Evolutionary conservation across 2,113 vertebrate genomes (phyloP).

Genomic region (Ailuropoda melanoleuca): DNA sequence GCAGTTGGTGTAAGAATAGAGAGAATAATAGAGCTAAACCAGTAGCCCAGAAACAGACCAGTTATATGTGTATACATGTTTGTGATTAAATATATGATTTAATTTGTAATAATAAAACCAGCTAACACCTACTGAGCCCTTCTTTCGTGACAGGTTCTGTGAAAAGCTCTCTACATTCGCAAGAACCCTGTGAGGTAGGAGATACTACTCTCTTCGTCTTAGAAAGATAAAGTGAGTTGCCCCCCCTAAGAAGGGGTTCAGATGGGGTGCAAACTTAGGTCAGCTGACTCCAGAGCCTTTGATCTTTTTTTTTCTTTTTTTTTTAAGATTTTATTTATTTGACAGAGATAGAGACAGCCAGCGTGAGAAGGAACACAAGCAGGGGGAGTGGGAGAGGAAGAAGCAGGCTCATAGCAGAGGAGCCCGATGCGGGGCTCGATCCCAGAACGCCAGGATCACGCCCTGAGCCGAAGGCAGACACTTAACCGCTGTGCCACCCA

Average conservation of each 20-base stretch:
- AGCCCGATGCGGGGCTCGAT: too few relatives aligned
- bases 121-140: neutral
- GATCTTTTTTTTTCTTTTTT: too few relatives aligned
- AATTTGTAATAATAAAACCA: conserved; percentile 6
- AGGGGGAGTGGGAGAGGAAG: too few relatives aligned
- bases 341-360: too few relatives aligned
- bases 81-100: conserved; percentile 31
- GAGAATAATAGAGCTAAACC: conserved; percentile 29
- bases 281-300: neutral
- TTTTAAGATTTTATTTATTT: too few relatives aligned
- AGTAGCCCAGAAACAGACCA: neutral
- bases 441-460: too few relatives aligned
- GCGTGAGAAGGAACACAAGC: too few relatives aligned
- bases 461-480: too few relatives aligned
- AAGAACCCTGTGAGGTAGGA: neutral
- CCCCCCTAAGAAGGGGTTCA: neutral
- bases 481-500: too few relatives aligned
- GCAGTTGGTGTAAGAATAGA: neutral
- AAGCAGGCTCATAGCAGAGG: too few relatives aligned
- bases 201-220: neutral
- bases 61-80: neutral
- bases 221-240: neutral
- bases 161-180: neutral
- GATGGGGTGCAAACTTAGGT: neutral
- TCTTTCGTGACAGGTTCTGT: neutral